These are phyloP conservation scores for Rhinolophus ferrumequinum DNA, from an alignment of 2,113 vertebrate genomes.

Conservation along the genomic window DNA sequence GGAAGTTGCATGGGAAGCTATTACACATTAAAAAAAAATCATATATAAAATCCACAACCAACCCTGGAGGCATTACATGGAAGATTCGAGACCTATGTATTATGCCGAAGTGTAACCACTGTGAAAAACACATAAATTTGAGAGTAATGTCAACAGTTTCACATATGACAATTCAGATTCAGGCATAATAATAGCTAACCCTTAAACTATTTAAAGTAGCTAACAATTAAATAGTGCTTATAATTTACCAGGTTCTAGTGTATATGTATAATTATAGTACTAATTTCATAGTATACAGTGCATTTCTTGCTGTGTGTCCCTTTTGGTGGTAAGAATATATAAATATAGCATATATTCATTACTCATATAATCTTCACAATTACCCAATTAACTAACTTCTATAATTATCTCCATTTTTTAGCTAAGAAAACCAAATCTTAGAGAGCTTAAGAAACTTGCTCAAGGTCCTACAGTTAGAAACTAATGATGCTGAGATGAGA, in stretches of 20 bases:
- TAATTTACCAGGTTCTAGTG: not conserved
- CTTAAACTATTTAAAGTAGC: not conserved
- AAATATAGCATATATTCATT: not conserved
- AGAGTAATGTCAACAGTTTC: not conserved
- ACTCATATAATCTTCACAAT: not conserved
- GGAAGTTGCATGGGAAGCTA: not conserved
- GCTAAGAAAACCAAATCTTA: not conserved
- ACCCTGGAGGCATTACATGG: not conserved
- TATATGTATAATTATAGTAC: not conserved
- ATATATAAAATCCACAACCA: not conserved
- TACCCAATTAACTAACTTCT: not conserved
- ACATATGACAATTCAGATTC: not conserved
- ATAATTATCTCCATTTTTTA: not conserved
- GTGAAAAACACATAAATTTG: not conserved
- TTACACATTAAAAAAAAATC: not conserved
- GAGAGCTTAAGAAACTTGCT: not conserved
- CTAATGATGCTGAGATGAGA: not conserved
- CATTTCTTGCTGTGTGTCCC: not conserved
- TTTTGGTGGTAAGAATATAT: not conserved
- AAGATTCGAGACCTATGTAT: not conserved
- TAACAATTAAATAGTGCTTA: slow-evolving; percentile 6
- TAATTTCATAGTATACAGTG: not conserved
- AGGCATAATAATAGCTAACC: not conserved
- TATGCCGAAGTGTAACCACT: not conserved
- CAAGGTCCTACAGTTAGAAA: not conserved